These are phyloP conservation scores for Antennarius striatus DNA, from an alignment of 2,113 vertebrate genomes.

Conservation along the genomic window DNA sequence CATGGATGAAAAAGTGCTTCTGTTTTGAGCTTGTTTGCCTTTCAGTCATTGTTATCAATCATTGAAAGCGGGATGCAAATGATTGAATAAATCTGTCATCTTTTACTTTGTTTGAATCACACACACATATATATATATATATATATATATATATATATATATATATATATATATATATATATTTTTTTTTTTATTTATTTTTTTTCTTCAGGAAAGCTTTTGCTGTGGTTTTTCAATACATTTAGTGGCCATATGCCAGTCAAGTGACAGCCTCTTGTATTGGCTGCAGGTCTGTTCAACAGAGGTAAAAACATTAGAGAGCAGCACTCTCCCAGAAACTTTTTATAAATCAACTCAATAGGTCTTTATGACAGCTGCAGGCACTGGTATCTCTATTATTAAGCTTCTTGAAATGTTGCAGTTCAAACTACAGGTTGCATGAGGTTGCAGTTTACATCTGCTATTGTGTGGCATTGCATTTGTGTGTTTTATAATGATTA, in stretches of 20 bases:
- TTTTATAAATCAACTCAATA: constrained; percentile 41
- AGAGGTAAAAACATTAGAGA: constrained; percentile 42
- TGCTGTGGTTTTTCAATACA: constrained; percentile 10
- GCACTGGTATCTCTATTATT: no score
- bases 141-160: no score
- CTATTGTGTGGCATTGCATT: no score
- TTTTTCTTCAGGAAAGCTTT: neutral
- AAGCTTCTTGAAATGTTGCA: no score
- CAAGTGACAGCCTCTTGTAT: constrained; percentile 31
- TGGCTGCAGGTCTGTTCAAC: constrained; percentile 19
- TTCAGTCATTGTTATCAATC: constrained; percentile 1
- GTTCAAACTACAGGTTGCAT: no score
- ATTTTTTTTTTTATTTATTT: no score
- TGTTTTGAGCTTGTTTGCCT: neutral
- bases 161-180: no score
- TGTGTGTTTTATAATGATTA: no score
- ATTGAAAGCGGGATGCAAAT: constrained; percentile 6
- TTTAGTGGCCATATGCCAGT: constrained; percentile 12
- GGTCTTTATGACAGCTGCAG: neutral
- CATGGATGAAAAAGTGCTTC: neutral
- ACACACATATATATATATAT: no score
- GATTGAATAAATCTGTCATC: constrained; percentile 1
- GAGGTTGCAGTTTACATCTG: no score
- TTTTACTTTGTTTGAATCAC: constrained; percentile 2
- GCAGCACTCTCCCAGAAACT: no score